Evolutionary conservation across 2,888 invertebrate genomes (phyloP).

Genomic region (Choristoneura rosaceana): DNA sequence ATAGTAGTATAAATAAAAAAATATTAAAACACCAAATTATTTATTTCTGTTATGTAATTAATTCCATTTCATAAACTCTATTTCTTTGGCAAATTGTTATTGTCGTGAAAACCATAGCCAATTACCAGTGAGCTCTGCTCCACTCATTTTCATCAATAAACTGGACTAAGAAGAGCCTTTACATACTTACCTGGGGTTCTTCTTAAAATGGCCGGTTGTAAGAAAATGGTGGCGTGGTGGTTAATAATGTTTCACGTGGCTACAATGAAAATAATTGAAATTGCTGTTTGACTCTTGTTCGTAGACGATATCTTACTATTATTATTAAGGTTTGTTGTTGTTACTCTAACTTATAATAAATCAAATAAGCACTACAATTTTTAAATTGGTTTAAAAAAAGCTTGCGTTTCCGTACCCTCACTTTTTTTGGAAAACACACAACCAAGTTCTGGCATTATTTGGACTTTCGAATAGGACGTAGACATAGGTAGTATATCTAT

Average conservation of each 20-base stretch:
- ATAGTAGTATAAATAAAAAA: too few relatives aligned
- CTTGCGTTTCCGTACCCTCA: too few relatives aligned
- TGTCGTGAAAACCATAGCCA: conserved; percentile 55
- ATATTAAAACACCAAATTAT: background rate
- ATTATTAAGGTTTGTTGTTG: background rate
- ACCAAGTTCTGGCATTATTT: too few relatives aligned
- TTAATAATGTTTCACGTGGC: background rate
- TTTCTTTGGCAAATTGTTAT: conserved; percentile 55
- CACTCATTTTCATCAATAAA: conserved; percentile 44
- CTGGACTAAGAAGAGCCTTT: conserved; percentile 24
- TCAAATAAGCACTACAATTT: too few relatives aligned
- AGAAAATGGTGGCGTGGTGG: conserved; percentile 13
- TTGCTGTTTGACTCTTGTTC: background rate
- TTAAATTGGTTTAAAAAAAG: too few relatives aligned
- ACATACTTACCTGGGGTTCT: conserved; percentile 11
- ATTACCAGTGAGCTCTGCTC: conserved; percentile 45
- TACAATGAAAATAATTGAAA: conserved; percentile 4
- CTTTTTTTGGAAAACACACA: too few relatives aligned
- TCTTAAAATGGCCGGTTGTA: conserved; percentile 12
- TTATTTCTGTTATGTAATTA: background rate
- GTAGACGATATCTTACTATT: background rate
- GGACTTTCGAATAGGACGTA: too few relatives aligned
- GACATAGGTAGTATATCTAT: too few relatives aligned
- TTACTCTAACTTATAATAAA: too few relatives aligned
- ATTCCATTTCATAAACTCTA: conserved; percentile 45